Evolutionary conservation across 2,113 vertebrate genomes (phyloP).

Genomic region (Megaleporinus macrocephalus): DNA sequence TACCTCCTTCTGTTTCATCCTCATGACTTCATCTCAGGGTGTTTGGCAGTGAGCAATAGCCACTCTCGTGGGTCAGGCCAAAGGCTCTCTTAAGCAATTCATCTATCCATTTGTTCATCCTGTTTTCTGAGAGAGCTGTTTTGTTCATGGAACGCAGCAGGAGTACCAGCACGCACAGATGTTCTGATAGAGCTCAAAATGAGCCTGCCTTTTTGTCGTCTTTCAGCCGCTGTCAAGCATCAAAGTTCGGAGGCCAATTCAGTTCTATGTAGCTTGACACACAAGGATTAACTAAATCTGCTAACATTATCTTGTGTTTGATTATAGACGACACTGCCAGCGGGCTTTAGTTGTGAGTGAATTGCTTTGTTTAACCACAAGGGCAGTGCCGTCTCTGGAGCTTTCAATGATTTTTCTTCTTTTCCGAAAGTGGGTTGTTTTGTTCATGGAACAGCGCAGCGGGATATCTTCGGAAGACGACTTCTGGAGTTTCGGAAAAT

Average conservation of each 20-base stretch:
- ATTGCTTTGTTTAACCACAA: background rate
- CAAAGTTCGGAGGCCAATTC: too few relatives aligned
- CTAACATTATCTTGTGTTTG: background rate
- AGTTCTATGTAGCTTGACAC: too few relatives aligned
- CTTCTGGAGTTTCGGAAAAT: too few relatives aligned
- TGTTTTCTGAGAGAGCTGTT: background rate
- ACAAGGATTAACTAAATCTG: too few relatives aligned
- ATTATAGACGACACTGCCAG: background rate
- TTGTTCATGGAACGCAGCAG: background rate
- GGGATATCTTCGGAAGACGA: too few relatives aligned
- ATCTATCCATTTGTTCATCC: background rate
- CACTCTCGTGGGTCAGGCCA: background rate
- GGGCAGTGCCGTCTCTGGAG: too few relatives aligned
- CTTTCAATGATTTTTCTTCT: too few relatives aligned
- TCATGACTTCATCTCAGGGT: background rate
- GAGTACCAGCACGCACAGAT: background rate
- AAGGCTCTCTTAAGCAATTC: background rate
- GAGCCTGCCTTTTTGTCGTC: too few relatives aligned
- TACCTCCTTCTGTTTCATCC: background rate
- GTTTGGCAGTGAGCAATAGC: slow-evolving; percentile 44
- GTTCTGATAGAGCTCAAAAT: background rate
- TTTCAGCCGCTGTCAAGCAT: too few relatives aligned
- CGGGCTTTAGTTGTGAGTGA: background rate
- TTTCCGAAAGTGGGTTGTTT: too few relatives aligned
- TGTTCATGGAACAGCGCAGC: too few relatives aligned